A percentile compares a stretch with the other conserved stretches of the same genome.
Conservation (phyloP, 1,140 invertebrate genomes). For the Bicyclus anynana region DNA sequence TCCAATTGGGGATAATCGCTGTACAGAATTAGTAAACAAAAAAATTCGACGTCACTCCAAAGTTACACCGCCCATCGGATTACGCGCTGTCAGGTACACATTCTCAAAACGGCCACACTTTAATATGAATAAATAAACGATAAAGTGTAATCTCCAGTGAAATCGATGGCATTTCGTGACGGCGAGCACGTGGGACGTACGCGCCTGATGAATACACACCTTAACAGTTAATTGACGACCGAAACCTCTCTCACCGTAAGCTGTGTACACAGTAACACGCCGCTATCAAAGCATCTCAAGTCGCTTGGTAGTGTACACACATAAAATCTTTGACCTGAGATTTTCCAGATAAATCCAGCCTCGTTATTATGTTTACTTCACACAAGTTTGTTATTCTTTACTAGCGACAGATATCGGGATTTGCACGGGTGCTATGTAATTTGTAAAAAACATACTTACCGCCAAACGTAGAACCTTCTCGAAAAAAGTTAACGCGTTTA, state of each 20-base stretch:
- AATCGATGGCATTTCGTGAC: slow-evolving; percentile 29
- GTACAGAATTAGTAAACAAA: too few relatives aligned
- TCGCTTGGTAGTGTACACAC: not conserved
- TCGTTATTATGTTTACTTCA: not conserved
- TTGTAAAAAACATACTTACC: too few relatives aligned
- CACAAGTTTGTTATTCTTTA: not conserved
- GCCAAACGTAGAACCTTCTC: too few relatives aligned
- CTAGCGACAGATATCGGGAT: too few relatives aligned
- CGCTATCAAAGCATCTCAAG: not conserved
- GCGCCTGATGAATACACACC: slow-evolving; percentile 8
- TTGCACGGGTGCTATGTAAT: too few relatives aligned
- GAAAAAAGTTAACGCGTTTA: too few relatives aligned
- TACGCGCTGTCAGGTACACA: too few relatives aligned
- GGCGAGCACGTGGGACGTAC: slow-evolving; percentile 26
- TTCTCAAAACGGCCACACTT: too few relatives aligned
- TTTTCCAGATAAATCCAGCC: slow-evolving; percentile 11
- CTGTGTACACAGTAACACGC: not conserved
- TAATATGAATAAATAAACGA: slow-evolving; percentile 29
- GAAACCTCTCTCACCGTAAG: not conserved
- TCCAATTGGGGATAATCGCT: too few relatives aligned
- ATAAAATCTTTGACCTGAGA: not conserved
- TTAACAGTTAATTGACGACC: slow-evolving; percentile 5
- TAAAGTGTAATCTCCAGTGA: slow-evolving; percentile 25
- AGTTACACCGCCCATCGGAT: too few relatives aligned
- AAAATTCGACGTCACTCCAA: too few relatives aligned